Base-by-base conservation (phyloP, 2,797 vertebrate species). In the Glossophaga mutica region DNA sequence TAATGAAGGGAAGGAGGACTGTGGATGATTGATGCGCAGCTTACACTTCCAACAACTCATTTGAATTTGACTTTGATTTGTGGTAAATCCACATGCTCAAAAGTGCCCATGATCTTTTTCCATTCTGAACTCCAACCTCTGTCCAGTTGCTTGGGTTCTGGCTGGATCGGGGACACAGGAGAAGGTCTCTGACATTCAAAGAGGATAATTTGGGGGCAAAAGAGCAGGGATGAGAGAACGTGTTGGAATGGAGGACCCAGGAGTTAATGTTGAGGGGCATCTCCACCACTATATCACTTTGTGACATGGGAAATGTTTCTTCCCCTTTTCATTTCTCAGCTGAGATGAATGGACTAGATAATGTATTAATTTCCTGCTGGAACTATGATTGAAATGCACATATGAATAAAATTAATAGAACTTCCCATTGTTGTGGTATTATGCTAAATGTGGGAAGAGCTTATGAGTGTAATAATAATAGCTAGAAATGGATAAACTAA, bases 341-440 rank as follows among this genome's bases (percentile, higher is more conserved):
- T 84, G 37, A 71, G 29, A 85, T 73, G 26, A 85, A 85, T 55
- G 52, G n/a, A 19, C 26, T 83, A 42, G 24, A 92, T 39, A 65
- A 52, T 46, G 26, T 34, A 42, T 37, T 78, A 2, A 48, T 68
- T 50, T 71, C 24, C 48, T 95, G 55, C 22, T 57, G 34, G 22
- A 6, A n/a, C 57, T 84, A 2, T 44, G 4, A 85, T 65, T 52
- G 62, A 93, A 96, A 95, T 26, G 65, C 59, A 87, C n/a, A 65
- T 29, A 18, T 37, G 82, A 94, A 84, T 86, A 93, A 67, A 93
- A 74, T 85, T 68, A 79, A 79, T 50, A 74, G 46, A 93, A 77
- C 39, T 82, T 92, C 73, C 21, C 26, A 68, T 39, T 83, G 24
- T 59, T 65, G 19, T 21, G 21, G 16, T 15, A 91, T 77, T 79